Percentiles rank a stretch among this genome's conserved stretches.
Evolutionary conservation across 2,888 invertebrate genomes (phyloP).

Genomic region (Serripes groenlandicus): DNA sequence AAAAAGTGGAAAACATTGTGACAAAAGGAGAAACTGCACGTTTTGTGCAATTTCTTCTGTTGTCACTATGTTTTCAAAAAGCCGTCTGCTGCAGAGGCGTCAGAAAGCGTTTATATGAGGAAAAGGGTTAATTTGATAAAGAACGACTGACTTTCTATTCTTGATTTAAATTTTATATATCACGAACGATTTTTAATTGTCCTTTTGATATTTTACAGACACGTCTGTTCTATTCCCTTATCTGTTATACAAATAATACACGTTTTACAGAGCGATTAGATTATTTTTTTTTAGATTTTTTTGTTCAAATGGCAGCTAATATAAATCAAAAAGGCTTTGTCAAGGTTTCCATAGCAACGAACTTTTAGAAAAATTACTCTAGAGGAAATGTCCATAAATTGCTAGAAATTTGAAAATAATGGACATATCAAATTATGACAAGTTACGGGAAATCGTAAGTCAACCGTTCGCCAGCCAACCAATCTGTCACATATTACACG

Average conservation of each 20-base stretch:
- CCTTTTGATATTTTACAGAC: conserved; percentile 11
- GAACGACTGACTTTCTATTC: background rate
- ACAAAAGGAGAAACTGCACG: too few relatives aligned
- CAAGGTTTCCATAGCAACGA: conserved; percentile 18
- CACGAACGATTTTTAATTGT: conserved; percentile 13
- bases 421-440: conserved; percentile 26
- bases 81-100: too few relatives aligned
- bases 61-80: too few relatives aligned
- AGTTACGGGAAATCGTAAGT: background rate
- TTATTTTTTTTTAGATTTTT: too few relatives aligned
- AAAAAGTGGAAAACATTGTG: too few relatives aligned
- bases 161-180: conserved; percentile 24
- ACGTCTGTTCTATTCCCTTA: background rate
- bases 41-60: too few relatives aligned
- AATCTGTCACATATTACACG: conserved; percentile 21
- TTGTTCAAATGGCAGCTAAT: conserved; percentile 12
- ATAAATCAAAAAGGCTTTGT: conserved; percentile 21
- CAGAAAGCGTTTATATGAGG: too few relatives aligned
- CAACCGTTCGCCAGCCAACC: background rate
- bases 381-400: conserved; percentile 20
- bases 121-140: conserved; percentile 18
- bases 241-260: background rate
- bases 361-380: conserved; percentile 23
- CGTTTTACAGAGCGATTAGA: conserved; percentile 8
- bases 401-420: conserved; percentile 26